These are phyloP conservation scores for Zaprionus gabonicus DNA, from an alignment of 1,140 invertebrate genomes.

Conservation along the genomic window DNA sequence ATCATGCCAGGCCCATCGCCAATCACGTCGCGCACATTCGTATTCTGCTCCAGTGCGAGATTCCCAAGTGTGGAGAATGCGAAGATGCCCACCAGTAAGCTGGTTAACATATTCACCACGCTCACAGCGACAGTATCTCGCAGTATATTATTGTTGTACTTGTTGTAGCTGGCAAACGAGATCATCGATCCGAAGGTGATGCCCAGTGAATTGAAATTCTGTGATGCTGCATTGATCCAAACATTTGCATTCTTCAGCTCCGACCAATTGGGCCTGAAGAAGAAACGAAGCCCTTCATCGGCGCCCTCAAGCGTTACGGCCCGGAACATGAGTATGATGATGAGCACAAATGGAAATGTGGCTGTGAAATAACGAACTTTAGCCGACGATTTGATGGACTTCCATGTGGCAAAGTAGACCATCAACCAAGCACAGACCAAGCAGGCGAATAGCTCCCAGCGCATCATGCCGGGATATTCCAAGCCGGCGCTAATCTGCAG, in stretches of 20 bases:
- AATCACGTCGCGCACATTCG: conserved; percentile 91
- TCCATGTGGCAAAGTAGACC: conserved; percentile 97
- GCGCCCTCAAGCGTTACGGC: conserved; percentile 93
- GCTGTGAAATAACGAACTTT: conserved; percentile 94
- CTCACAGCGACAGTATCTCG: conserved; percentile 93
- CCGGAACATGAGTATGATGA: conserved; percentile 91
- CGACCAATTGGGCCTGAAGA: conserved; percentile 95
- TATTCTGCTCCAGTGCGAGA: conserved; percentile 92
- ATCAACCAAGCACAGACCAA: conserved; percentile 94
- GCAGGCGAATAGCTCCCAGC: conserved; percentile 94
- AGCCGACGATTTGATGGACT: conserved; percentile 94
- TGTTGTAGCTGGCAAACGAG: conserved; percentile 97
- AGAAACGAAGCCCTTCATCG: conserved; percentile 91
- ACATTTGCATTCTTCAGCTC: conserved; percentile 92
- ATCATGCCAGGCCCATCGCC: conserved; percentile 94
- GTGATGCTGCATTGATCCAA: conserved; percentile 96
- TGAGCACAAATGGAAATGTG: conserved; percentile 92
- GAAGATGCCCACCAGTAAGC: conserved; percentile 93
- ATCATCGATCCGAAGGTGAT: conserved; percentile 97
- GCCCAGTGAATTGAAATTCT: conserved; percentile 97
- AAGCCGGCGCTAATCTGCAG: conserved; percentile 93
- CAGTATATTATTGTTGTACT: conserved; percentile 95
- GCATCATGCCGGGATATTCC: conserved; percentile 91
- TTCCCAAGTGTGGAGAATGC: conserved; percentile 95
- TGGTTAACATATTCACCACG: conserved; percentile 92